Evolutionary conservation across 2,113 vertebrate genomes (phyloP).

Genomic region (Hyla sarda): DNA sequence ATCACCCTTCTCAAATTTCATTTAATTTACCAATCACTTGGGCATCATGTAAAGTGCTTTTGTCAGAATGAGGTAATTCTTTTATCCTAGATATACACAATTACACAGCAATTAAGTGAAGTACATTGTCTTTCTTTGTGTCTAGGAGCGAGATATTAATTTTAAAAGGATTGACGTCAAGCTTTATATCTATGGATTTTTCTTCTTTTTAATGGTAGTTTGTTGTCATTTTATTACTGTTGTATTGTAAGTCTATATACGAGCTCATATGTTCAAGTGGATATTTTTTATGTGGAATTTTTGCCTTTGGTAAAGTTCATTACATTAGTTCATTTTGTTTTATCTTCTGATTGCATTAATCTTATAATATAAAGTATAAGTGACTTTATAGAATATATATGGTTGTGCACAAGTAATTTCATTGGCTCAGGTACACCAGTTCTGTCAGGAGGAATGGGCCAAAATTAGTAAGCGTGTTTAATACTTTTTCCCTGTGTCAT

Average conservation of each 20-base stretch:
- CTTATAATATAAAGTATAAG: no score
- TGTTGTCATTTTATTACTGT: neutral
- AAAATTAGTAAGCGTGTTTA: no score
- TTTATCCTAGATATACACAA: conserved; percentile 33
- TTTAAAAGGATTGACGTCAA: conserved; percentile 33
- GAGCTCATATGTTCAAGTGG: neutral
- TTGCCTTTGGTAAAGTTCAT: neutral
- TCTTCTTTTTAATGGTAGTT: conserved; percentile 8
- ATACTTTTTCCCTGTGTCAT: no score
- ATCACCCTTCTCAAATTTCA: conserved; percentile 44
- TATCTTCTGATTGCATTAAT: neutral
- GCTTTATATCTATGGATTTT: conserved; percentile 1
- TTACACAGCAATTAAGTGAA: conserved; percentile 35
- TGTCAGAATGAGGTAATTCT: conserved; percentile 42
- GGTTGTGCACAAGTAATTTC: no score
- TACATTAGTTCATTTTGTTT: neutral
- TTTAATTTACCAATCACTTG: conserved; percentile 48
- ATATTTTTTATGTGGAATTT: neutral
- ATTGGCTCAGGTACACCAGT: no score
- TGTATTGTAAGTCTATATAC: neutral
- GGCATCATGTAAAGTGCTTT: conserved; percentile 45
- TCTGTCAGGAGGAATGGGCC: no score
- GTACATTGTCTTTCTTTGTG: conserved; percentile 19
- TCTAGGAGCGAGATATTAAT: conserved; percentile 45
- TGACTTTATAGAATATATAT: neutral